phyloP scores from a whole-genome alignment of 1,140 invertebrate species.

The Cyclargus thomasi region DNA sequence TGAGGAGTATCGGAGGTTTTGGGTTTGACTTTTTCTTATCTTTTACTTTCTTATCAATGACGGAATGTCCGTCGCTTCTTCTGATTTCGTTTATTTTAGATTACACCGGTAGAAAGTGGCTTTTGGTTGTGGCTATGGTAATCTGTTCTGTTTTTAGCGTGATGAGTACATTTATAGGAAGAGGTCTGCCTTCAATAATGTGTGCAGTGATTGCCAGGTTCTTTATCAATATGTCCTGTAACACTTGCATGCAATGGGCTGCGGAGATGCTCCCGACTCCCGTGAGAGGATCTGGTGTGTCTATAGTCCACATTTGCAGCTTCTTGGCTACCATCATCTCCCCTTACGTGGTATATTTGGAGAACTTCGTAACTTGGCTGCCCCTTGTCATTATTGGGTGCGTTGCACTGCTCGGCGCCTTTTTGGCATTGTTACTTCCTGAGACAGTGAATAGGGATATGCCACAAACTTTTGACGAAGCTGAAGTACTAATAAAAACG shows the following conservation, averaged over 20 bases:
- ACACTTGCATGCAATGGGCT: conserved; percentile 51
- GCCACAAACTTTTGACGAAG: conserved; percentile 85
- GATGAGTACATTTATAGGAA: conserved; percentile 39
- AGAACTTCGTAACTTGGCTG: conserved; percentile 66
- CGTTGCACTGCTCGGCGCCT: conserved; percentile 80
- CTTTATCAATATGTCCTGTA: conserved; percentile 47
- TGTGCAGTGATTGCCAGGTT: conserved; percentile 56
- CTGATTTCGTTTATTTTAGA: conserved; percentile 54
- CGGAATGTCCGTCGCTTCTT: conserved; percentile 53
- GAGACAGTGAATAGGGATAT: conserved; percentile 85
- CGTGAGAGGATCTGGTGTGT: conserved; percentile 79
- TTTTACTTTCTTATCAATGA: conserved; percentile 55
- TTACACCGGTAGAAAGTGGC: conserved; percentile 49
- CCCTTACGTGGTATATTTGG: conserved; percentile 54
- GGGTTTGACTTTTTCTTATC: conserved; percentile 56
- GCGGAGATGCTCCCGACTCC: conserved; percentile 76
- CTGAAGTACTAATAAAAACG: conserved; percentile 67
- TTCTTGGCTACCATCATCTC: conserved; percentile 49
- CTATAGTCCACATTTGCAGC: conserved; percentile 77
- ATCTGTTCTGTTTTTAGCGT: conserved; percentile 45
- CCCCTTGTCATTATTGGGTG: conserved; percentile 84
- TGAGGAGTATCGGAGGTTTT: conserved; percentile 49
- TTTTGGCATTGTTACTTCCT: conserved; percentile 81
- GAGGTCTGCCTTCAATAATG: conserved; percentile 43
- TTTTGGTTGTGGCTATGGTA: conserved; percentile 34